Conservation (phyloP, 2,113 vertebrate species). For the Tragelaphus buxtoni region DNA sequence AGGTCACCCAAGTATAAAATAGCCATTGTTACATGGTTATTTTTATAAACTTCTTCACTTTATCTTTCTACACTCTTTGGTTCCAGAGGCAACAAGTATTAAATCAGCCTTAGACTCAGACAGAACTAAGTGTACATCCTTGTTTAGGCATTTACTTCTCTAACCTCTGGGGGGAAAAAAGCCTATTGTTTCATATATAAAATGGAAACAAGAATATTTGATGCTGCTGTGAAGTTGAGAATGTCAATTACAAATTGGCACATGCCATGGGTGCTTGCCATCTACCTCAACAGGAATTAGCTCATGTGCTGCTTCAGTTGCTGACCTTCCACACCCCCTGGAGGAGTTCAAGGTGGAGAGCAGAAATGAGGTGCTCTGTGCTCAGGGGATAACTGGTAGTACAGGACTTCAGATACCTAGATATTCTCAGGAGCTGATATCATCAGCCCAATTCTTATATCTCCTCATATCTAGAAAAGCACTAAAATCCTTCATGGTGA, state of each 20-base stretch:
- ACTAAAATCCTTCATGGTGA: neutral
- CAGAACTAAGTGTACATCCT: neutral
- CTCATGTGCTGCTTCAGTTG: neutral
- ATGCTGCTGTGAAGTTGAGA: neutral
- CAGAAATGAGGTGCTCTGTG: neutral
- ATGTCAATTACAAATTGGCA: neutral
- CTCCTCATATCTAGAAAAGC: neutral
- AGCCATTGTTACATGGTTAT: neutral
- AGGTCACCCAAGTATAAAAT: neutral
- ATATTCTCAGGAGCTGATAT: neutral
- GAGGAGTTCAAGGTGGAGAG: neutral
- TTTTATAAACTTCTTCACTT: neutral
- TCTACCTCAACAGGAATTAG: neutral
- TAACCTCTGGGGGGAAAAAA: fast-evolving
- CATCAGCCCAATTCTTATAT: neutral
- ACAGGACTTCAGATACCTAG: neutral
- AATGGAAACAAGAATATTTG: neutral
- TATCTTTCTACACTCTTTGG: neutral
- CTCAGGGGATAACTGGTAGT: neutral
- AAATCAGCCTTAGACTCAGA: neutral
- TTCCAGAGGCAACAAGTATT: neutral
- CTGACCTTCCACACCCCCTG: neutral
- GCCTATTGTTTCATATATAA: neutral
- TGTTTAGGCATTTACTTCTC: neutral
- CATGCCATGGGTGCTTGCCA: neutral